These are phyloP conservation scores for Jaculus jaculus DNA, from an alignment of 2,113 vertebrate genomes.

Conservation along the genomic window DNA sequence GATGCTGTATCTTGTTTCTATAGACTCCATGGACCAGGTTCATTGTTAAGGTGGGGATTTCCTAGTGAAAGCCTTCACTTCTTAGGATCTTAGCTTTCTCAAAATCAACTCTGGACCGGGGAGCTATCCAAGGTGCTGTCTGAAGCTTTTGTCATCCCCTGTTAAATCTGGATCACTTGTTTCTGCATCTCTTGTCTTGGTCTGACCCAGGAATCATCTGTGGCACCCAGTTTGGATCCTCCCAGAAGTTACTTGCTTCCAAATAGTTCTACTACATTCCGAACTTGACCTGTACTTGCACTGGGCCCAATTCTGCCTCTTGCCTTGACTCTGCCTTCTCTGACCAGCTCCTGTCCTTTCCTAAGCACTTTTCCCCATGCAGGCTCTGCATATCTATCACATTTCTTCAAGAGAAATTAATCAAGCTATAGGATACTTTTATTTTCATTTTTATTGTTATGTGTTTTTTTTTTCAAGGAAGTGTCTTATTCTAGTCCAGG, in stretches of 20 bases:
- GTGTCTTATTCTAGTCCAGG: too few species aligned
- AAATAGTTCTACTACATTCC: constrained; percentile 17
- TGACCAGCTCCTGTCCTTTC: not conserved
- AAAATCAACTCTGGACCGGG: not conserved
- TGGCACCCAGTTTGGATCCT: not conserved
- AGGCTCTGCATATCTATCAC: not conserved
- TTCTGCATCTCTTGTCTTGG: not conserved
- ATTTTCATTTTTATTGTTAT: not conserved
- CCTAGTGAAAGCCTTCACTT: not conserved
- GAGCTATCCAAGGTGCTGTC: constrained; percentile 78
- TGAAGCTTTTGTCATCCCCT: not conserved
- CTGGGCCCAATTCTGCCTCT: not conserved
- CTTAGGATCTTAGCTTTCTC: constrained; percentile 5
- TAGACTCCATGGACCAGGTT: not conserved
- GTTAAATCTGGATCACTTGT: not conserved
- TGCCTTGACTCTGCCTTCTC: not conserved
- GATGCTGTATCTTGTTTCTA: not conserved
- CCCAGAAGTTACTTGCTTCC: not conserved
- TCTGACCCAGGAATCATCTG: constrained; percentile 15
- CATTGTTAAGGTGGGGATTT: not conserved
- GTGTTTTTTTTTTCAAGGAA: too few species aligned
- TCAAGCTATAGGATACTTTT: not conserved
- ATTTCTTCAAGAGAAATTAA: constrained; percentile 20
- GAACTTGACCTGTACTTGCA: constrained; percentile 29
- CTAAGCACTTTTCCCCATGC: not conserved